These are phyloP conservation scores for Ganaspis sp. DNA, from an alignment of 1,140 invertebrate genomes.

Conservation along the genomic window DNA sequence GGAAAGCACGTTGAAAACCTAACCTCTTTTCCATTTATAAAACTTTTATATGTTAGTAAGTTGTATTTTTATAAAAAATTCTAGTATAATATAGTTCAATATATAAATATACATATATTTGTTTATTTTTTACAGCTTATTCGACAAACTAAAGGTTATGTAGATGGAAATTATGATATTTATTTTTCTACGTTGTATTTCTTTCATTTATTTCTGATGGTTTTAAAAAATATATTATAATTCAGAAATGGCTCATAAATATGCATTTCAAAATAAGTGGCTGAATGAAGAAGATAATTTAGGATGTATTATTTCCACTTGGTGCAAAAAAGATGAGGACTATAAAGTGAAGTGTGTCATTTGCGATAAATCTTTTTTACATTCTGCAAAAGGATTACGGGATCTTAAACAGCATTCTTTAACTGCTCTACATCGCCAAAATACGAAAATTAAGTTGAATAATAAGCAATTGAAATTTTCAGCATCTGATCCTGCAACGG, in stretches of 20 bases:
- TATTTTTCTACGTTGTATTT: no score
- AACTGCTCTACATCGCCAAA: no score
- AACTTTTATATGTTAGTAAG: background rate
- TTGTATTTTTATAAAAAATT: background rate
- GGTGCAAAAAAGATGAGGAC: background rate
- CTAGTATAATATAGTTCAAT: no score
- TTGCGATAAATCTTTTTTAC: no score
- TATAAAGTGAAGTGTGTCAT: no score
- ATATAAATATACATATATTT: no score
- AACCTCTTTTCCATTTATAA: no score
- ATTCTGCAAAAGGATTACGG: background rate
- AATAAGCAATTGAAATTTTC: background rate
- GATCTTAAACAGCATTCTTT: no score
- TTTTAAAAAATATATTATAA: background rate
- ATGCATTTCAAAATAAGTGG: background rate
- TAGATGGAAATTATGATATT: no score
- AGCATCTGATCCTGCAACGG: no score
- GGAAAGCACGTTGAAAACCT: no score
- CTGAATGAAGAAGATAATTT: background rate
- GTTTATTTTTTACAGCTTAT: background rate
- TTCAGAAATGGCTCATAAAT: background rate
- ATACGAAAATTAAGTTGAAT: background rate
- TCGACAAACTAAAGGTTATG: background rate
- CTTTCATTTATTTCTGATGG: no score
- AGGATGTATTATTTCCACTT: background rate